Base-by-base conservation (phyloP, 2,888 invertebrate species). In the Melanargia galathea region DNA sequence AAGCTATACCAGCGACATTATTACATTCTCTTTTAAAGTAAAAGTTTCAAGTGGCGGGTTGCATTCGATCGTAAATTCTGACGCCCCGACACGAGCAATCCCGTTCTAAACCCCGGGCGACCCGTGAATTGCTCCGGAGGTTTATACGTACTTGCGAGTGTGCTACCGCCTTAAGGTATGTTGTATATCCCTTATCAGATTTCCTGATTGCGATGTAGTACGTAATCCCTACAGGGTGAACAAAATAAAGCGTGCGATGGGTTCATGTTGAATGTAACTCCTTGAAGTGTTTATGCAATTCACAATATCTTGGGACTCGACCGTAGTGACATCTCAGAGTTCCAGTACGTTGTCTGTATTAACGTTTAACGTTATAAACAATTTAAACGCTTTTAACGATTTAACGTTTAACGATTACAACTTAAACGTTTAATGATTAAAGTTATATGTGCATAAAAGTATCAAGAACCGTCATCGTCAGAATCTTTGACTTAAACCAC, bases 11-110 rank as follows among this genome's bases (percentile, higher is more conserved):
- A 35, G 13, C 3, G 16, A 40, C 16, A 40, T n/a, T 40, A 40
- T 40, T 40, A 40, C n/a, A 40, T 40, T 40, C 16, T 40, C 38
- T 16, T 40, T 40, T 40, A 43, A 43, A 40, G 40, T 40, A 40
- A 40, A 40, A 43, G 18, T 43, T 43, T 43, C 43, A 43, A 43
- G 43, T 18, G 18, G 43, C 43, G 10, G 38, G 18, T 43, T 16
- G 43, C 18, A 16, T 18, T 11, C 16, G 43, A 18, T 43, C 43
- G 43, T 43, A 43, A 18, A 43, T 18, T 43, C 18, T 18, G 18
- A 43, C 18, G 18, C 43, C 4, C 43, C 16, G 43, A 43, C 43
- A 18, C 16, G 43, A 18, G 16, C 18, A 43, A 43, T 43, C 18
- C 43, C 18, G 18, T 18, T 43, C 16, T 43, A 8, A 43, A 18